phyloP scores from a whole-genome alignment of 2,888 invertebrate species.

The Heliconius charithonia region DNA sequence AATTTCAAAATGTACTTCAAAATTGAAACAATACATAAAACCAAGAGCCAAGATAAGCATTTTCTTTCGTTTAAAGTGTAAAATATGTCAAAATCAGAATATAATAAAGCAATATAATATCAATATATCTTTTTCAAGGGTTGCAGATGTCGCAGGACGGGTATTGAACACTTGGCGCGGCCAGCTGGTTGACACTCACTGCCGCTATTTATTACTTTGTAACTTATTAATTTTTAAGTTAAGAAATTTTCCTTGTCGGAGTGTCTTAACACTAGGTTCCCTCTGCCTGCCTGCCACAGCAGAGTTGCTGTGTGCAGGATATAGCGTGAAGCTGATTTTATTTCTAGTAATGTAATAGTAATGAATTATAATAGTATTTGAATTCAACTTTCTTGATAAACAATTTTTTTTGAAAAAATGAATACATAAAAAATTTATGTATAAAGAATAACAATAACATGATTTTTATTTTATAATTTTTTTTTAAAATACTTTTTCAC shows the following conservation, averaged over 20 bases:
- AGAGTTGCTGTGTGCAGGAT: no score
- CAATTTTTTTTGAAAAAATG: no score
- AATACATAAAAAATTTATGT: no score
- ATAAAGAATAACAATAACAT: no score
- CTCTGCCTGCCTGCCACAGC: no score
- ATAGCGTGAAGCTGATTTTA: no score
- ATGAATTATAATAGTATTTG: no score
- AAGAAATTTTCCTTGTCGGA: neutral
- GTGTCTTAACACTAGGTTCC: no score
- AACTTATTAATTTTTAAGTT: constrained; percentile 33
- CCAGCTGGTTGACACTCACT: constrained; percentile 38
- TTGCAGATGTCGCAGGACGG: constrained; percentile 38
- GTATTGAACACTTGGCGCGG: constrained; percentile 35
- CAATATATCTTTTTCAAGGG: constrained; percentile 39
- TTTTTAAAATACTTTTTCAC: no score
- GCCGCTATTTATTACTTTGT: constrained; percentile 35
- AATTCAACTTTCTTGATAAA: no score
- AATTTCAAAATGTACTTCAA: neutral
- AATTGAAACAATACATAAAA: neutral
- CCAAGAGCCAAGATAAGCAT: neutral
- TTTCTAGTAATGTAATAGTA: no score
- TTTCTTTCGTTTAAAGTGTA: constrained; percentile 17
- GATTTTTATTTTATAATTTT: no score
- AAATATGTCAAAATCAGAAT: constrained; percentile 23
- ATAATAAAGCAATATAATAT: constrained; percentile 36